Percentiles rank a stretch among this genome's conserved stretches.
These are phyloP conservation scores for Gallirallus australis DNA, from an alignment of 2,797 vertebrate genomes.

Conservation along the genomic window DNA sequence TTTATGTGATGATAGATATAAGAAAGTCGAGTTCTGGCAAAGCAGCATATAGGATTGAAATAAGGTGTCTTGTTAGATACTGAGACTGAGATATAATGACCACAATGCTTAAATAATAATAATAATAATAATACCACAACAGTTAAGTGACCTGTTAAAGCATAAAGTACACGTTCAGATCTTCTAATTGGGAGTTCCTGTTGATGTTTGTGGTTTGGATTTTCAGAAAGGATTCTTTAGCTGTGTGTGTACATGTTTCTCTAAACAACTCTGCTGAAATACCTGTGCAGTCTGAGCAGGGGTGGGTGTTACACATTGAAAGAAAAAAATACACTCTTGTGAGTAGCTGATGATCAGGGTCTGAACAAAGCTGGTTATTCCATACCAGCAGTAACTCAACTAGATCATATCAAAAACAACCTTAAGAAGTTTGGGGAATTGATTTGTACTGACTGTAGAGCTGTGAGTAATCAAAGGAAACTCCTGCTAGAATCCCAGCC, in stretches of 20 bases:
- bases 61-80: not conserved
- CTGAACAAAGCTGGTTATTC: not conserved
- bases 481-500: not conserved
- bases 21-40: not conserved
- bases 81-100: not conserved
- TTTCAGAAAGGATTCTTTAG: not conserved
- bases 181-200: not conserved
- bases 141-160: not conserved
- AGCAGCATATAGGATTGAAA: not conserved
- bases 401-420: not conserved
- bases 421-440: not conserved
- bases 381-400: not conserved
- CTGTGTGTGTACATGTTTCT: rapidly evolving
- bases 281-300: not conserved
- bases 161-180: not conserved
- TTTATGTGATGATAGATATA: not conserved
- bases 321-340: not conserved
- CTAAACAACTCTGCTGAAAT: not conserved
- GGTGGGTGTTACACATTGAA: not conserved
- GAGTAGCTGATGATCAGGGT: not conserved
- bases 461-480: not conserved
- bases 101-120: not conserved
- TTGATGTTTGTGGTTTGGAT: not conserved
- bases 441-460: not conserved
- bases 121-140: not conserved